These are phyloP conservation scores for Microcebus lehilahytsara DNA, from an alignment of 2,113 vertebrate genomes.

Conservation along the genomic window DNA sequence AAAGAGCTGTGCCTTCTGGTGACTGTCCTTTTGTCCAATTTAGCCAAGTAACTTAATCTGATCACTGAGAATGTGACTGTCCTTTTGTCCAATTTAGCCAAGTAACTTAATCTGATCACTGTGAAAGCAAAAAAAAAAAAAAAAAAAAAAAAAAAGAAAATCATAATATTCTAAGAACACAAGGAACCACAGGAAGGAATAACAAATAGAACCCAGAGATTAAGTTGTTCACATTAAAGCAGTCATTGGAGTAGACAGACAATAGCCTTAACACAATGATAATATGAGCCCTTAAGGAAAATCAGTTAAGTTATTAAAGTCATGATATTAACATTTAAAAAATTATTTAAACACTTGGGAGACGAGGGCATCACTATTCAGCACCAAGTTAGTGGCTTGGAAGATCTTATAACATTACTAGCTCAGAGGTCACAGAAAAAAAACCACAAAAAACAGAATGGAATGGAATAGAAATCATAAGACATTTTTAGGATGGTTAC, in stretches of 20 bases:
- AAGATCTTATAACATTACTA: neutral
- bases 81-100: neutral
- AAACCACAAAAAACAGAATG: neutral
- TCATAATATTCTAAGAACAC: fast-evolving
- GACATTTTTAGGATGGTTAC: neutral
- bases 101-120: neutral
- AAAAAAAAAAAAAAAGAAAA: neutral
- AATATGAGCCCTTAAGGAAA: neutral
- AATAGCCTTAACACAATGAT: neutral
- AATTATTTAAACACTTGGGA: neutral
- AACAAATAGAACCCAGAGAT: neutral
- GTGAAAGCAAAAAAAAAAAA: no score
- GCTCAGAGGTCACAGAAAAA: neutral
- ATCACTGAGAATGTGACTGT: neutral
- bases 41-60: neutral
- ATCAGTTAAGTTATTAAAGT: neutral
- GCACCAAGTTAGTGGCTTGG: neutral
- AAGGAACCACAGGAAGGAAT: neutral
- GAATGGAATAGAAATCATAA: neutral
- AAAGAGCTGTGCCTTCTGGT: neutral
- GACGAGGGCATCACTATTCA: neutral
- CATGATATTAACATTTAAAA: neutral
- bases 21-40: neutral
- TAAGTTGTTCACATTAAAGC: neutral
- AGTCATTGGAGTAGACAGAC: neutral